Conservation (phyloP, 2,113 vertebrate genomes). For the Cygnus buccinator region DNA sequence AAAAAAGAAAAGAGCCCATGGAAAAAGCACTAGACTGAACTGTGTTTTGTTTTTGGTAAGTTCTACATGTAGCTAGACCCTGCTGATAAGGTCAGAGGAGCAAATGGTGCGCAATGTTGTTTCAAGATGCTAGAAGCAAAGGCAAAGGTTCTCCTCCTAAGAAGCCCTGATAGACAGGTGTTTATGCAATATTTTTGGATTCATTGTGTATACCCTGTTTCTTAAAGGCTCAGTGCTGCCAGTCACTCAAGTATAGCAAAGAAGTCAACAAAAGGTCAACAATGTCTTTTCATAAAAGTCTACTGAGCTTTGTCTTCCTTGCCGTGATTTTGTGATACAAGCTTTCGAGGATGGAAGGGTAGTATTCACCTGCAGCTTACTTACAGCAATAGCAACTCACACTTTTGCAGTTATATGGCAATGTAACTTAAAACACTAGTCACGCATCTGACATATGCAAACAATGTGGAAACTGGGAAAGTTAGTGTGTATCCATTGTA, state of each 20-base stretch:
- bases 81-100: background rate
- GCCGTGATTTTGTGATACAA: background rate
- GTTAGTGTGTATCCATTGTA: background rate
- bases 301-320: background rate
- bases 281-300: background rate
- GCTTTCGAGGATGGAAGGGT: background rate
- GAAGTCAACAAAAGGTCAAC: background rate
- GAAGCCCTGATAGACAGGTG: background rate
- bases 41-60: background rate
- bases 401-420: background rate
- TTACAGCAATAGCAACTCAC: background rate
- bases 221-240: background rate
- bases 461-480: background rate
- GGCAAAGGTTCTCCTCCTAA: background rate
- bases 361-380: background rate
- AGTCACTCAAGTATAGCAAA: background rate
- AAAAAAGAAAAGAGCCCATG: background rate
- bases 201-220: background rate
- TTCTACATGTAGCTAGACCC: background rate
- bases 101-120: background rate
- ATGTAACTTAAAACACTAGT: background rate
- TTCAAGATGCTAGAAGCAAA: background rate
- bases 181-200: background rate
- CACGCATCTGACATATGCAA: background rate
- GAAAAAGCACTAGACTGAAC: background rate